Conservation (phyloP, 2,888 invertebrate species). For the Brenthis ino region DNA sequence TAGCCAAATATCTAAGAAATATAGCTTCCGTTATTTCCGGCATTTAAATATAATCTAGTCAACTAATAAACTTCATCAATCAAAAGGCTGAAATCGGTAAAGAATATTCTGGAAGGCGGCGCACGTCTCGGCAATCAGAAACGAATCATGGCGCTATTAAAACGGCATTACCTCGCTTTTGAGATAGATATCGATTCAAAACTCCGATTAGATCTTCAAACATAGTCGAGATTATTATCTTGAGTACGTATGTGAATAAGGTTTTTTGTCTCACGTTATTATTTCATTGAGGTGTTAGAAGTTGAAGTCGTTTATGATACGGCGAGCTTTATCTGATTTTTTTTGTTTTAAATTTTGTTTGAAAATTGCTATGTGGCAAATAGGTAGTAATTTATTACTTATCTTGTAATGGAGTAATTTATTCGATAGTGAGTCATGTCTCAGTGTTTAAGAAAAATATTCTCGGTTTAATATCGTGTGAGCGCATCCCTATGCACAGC, state of each 20-base stretch:
- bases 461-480: slow-evolving; percentile 19
- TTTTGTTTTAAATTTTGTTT: slow-evolving; percentile 1
- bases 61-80: slow-evolving; percentile 51
- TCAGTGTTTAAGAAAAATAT: slow-evolving; percentile 8
- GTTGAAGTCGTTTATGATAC: slow-evolving; percentile 12
- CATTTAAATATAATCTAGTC: slow-evolving; percentile 27
- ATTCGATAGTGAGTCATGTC: slow-evolving; percentile 15
- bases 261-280: slow-evolving; percentile 23
- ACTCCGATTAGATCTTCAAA: slow-evolving; percentile 64
- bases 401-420: slow-evolving; percentile 16
- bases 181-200: slow-evolving; percentile 70
- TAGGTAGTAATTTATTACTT: slow-evolving; percentile 20
- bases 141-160: slow-evolving; percentile 74
- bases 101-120: slow-evolving; percentile 43
- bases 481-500: slow-evolving; percentile 35
- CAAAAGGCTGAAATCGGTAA: slow-evolving; percentile 52
- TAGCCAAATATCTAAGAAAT: slow-evolving; percentile 8
- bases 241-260: slow-evolving; percentile 31
- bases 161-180: slow-evolving; percentile 65
- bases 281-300: slow-evolving; percentile 32
- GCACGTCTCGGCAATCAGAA: slow-evolving; percentile 67
- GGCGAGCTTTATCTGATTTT: slow-evolving; percentile 1
- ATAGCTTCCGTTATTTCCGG: slow-evolving; percentile 34
- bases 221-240: slow-evolving; percentile 38
- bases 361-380: slow-evolving; percentile 13